Conservation (phyloP, 2,113 vertebrate species). For the Lycocorax pyrrhopterus region DNA sequence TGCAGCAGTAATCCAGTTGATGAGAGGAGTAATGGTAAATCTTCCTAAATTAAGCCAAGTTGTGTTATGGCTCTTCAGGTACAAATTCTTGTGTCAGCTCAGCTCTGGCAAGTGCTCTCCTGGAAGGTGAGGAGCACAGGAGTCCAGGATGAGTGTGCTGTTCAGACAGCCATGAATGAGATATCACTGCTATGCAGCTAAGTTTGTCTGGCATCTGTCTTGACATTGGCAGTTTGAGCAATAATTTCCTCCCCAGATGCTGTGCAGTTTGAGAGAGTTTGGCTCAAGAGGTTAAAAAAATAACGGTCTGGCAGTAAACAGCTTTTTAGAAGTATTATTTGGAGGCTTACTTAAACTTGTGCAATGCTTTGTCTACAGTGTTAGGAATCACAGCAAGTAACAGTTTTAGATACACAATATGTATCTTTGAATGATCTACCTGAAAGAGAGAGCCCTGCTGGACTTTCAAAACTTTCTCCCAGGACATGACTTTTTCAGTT, state of each 20-base stretch:
- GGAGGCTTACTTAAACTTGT: not conserved
- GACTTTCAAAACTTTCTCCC: not conserved
- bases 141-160: not conserved
- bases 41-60: not conserved
- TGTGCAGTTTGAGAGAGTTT: constrained; percentile 9
- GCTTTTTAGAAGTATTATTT: constrained; percentile 14
- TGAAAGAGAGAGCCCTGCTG: not conserved
- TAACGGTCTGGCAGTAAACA: constrained; percentile 38
- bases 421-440: not conserved
- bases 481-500: not conserved
- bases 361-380: not conserved
- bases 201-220: constrained; percentile 17
- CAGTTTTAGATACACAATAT: not conserved
- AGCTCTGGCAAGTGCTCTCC: not conserved
- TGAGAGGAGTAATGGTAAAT: not conserved
- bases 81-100: not conserved
- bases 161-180: not conserved
- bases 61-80: not conserved
- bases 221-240: constrained; percentile 17
- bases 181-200: not conserved
- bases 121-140: not conserved
- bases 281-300: constrained; percentile 59
- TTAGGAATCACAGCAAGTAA: not conserved
- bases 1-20: not conserved
- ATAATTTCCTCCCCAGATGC: constrained; percentile 55